Conservation (phyloP, 2,113 vertebrate species). For the Pomatostomus ruficeps region DNA sequence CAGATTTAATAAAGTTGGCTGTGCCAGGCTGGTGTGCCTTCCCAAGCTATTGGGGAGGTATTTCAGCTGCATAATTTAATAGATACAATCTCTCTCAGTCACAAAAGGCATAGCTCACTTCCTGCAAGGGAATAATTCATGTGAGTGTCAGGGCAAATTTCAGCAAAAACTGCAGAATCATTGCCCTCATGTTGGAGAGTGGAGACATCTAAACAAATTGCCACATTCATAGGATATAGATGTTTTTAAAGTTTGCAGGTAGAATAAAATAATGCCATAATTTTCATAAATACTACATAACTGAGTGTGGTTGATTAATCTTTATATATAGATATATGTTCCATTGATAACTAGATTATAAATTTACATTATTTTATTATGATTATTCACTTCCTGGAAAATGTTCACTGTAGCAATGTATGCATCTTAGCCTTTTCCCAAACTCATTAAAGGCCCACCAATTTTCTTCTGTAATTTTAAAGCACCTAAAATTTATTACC, state of each 20-base stretch:
- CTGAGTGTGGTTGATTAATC: not conserved
- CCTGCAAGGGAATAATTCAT: not conserved
- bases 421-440: not conserved
- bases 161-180: not conserved
- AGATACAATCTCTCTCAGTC: not conserved
- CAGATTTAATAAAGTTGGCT: not conserved
- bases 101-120: not conserved
- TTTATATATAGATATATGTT: not conserved
- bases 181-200: not conserved
- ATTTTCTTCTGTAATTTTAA: not conserved
- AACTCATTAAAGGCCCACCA: not conserved
- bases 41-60: not conserved
- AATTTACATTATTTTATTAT: not conserved
- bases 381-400: not conserved
- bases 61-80: not conserved
- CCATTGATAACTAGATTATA: not conserved
- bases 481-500: not conserved
- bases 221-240: not conserved
- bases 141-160: not conserved
- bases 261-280: not conserved
- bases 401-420: not conserved
- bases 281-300: not conserved
- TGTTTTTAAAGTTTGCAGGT: not conserved
- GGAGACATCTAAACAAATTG: not conserved
- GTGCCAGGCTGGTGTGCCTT: not conserved